Evolutionary conservation across 2,888 invertebrate genomes (phyloP).

Genomic region (Micoletzkya japonica): DNA sequence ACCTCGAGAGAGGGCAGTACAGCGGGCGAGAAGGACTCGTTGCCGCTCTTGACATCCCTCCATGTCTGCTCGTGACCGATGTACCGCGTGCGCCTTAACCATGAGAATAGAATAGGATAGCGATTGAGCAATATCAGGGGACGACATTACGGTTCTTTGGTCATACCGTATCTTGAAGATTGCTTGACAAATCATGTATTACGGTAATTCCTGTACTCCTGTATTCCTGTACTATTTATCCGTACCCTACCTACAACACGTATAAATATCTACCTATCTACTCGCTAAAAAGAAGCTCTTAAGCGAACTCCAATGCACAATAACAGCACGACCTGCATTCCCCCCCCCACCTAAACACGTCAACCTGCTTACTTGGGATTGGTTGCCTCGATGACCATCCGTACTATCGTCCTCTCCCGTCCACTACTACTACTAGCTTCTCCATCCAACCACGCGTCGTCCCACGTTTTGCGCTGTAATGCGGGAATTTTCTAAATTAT

Average conservation of each 20-base stretch:
- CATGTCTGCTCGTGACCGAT: slow-evolving; percentile 26
- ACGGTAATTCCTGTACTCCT: no score
- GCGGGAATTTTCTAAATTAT: neutral
- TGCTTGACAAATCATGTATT: no score
- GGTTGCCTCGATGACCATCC: slow-evolving; percentile 20
- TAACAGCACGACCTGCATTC: no score
- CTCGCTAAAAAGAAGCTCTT: no score
- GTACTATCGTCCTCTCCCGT: slow-evolving; percentile 9
- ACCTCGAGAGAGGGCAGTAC: slow-evolving; percentile 24
- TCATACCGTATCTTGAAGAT: no score
- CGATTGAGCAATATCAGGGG: neutral
- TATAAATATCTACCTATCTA: no score
- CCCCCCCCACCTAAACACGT: neutral
- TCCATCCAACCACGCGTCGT: slow-evolving; percentile 25
- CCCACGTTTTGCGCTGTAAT: slow-evolving; percentile 25
- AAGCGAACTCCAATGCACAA: no score
- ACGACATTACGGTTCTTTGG: no score
- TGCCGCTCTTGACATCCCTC: slow-evolving; percentile 25
- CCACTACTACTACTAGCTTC: no score
- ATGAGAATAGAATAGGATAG: neutral
- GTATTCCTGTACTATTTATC: no score
- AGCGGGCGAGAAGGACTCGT: slow-evolving; percentile 23
- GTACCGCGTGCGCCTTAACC: slow-evolving; percentile 12
- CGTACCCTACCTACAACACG: no score
- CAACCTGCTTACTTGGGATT: slow-evolving; percentile 15